phyloP scores from a whole-genome alignment of 2,888 invertebrate genomes.

The Cheilosia pagana region DNA sequence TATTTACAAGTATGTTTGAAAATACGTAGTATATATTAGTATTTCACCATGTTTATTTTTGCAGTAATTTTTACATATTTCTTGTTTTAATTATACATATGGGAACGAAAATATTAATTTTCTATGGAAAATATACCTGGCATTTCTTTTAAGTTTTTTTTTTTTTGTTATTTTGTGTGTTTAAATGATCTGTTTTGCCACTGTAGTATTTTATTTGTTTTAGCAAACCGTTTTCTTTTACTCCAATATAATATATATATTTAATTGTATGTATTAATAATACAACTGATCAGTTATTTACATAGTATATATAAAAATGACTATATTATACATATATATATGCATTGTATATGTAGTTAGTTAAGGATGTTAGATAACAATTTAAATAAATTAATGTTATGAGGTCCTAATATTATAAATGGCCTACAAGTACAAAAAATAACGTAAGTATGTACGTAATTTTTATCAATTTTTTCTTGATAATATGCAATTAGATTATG shows the following conservation, averaged over 20 bases:
- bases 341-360: slow-evolving; percentile 6
- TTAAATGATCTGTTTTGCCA: background rate
- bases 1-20: slow-evolving; percentile 47
- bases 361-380: slow-evolving; percentile 3
- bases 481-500: slow-evolving; percentile 21
- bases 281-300: slow-evolving; percentile 5
- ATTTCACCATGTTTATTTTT: slow-evolving; percentile 13
- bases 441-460: slow-evolving; percentile 14
- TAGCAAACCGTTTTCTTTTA: too few relatives aligned
- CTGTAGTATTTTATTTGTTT: background rate
- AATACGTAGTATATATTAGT: slow-evolving; percentile 23
- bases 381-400: slow-evolving; percentile 17
- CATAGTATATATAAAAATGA: background rate
- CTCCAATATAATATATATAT: background rate
- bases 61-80: slow-evolving; percentile 7
- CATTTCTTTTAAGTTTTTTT: background rate
- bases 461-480: slow-evolving; percentile 9
- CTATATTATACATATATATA: background rate
- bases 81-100: background rate
- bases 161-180: background rate
- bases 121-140: background rate
- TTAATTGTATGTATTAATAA: slow-evolving; percentile 4
- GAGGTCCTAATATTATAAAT: slow-evolving; percentile 25
- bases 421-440: slow-evolving; percentile 29
- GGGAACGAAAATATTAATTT: slow-evolving; percentile 9